Evolutionary conservation across 2,113 vertebrate species (phyloP).

Genomic region (Gorsachius goisagi): DNA sequence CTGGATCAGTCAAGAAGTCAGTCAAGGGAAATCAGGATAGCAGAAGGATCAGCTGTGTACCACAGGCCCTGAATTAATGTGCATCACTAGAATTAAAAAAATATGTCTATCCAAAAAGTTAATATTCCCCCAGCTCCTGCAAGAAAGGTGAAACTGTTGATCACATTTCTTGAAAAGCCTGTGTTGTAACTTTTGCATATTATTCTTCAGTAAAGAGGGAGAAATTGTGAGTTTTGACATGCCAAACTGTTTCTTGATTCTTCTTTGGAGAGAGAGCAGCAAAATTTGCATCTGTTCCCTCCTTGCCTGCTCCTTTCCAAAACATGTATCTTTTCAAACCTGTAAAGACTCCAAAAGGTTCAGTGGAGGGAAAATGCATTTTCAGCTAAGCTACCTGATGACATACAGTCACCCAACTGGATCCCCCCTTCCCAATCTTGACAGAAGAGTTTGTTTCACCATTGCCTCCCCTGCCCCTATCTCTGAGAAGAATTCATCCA

Average conservation of each 20-base stretch:
- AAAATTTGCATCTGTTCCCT: neutral
- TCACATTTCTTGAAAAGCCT: neutral
- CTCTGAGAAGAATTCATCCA: neutral
- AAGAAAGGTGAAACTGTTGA: neutral
- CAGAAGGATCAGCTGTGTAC: neutral
- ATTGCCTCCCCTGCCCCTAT: neutral
- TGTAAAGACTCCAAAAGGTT: neutral
- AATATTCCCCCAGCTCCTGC: neutral
- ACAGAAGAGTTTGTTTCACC: neutral
- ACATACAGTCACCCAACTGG: neutral
- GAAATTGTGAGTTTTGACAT: accelerated
- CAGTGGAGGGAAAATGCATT: neutral
- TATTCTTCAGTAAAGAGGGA: neutral
- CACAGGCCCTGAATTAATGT: neutral
- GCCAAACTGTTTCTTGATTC: neutral
- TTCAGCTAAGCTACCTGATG: neutral
- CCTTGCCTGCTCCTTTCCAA: neutral
- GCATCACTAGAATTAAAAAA: neutral
- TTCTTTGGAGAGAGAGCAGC: neutral
- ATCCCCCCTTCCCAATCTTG: neutral
- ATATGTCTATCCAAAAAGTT: neutral
- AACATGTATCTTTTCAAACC: neutral
- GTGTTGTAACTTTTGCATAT: neutral
- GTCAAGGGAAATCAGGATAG: neutral
- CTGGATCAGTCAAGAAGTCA: neutral